Evolutionary conservation across 1,140 invertebrate genomes (phyloP).

Genomic region (Heliconius eleuchia): DNA sequence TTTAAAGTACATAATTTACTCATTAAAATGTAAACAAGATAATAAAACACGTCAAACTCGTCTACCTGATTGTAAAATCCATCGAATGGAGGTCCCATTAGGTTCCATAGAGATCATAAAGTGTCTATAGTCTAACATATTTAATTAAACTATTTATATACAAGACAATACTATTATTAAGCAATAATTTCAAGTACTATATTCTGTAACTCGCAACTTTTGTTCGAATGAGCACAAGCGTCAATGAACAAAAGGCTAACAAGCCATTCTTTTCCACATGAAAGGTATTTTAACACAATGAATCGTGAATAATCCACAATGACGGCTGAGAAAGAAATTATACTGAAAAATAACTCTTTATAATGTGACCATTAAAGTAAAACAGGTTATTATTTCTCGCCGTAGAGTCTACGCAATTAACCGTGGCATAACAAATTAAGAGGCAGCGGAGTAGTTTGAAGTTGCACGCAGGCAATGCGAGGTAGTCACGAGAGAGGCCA

Average conservation of each 20-base stretch:
- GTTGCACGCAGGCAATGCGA: constrained; percentile 39
- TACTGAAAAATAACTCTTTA: constrained; percentile 33
- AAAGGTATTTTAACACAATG: constrained; percentile 67
- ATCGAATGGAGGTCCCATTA: neutral
- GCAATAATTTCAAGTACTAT: constrained; percentile 3
- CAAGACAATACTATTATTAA: constrained; percentile 2
- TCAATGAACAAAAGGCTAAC: constrained; percentile 63
- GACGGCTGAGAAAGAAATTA: constrained; percentile 58
- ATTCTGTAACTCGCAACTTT: constrained; percentile 34
- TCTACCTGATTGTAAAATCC: neutral
- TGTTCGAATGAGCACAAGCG: constrained; percentile 53
- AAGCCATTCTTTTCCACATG: constrained; percentile 67
- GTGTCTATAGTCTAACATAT: neutral
- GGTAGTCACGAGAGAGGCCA: constrained; percentile 43
- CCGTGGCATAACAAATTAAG: constrained; percentile 53
- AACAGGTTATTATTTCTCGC: constrained; percentile 57
- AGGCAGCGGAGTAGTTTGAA: constrained; percentile 48
- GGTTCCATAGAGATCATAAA: neutral
- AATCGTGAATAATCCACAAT: constrained; percentile 70
- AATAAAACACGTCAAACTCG: neutral
- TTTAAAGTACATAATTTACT: constrained; percentile 1
- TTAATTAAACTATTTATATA: neutral
- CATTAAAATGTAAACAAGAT: constrained; percentile 7
- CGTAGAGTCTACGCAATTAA: constrained; percentile 50
- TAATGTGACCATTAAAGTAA: constrained; percentile 51